Evolutionary conservation across 2,888 invertebrate species (phyloP).

Genomic region (Dryomyza anilis): DNA sequence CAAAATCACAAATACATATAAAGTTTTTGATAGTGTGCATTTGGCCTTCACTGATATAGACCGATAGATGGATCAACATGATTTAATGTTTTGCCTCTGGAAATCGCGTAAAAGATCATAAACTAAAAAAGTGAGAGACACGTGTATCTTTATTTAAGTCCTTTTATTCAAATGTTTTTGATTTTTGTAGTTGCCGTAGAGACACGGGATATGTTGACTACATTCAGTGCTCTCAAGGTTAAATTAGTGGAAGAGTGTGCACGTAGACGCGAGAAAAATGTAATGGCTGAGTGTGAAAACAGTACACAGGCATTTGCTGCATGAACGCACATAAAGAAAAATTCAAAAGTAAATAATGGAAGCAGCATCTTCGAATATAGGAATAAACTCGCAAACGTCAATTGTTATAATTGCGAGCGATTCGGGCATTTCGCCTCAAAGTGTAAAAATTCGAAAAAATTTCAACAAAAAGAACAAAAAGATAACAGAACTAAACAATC

Average conservation of each 20-base stretch:
- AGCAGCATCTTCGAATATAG: background rate
- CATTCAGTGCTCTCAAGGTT: background rate
- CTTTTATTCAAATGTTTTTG: too few relatives aligned
- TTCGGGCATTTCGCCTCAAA: background rate
- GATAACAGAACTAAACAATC: background rate
- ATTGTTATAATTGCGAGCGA: too few relatives aligned
- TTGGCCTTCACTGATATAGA: too few relatives aligned
- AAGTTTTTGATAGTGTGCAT: too few relatives aligned
- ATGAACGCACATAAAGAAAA: background rate
- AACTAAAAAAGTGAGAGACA: too few relatives aligned
- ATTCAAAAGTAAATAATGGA: background rate
- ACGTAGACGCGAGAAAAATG: background rate
- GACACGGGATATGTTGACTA: conserved; percentile 19
- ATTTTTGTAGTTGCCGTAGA: conserved; percentile 26
- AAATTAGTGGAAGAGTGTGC: conserved; percentile 10
- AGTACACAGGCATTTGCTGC: background rate
- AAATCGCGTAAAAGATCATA: too few relatives aligned
- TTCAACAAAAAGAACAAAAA: background rate
- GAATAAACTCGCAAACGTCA: background rate
- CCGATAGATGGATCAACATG: too few relatives aligned
- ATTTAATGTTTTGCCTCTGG: too few relatives aligned
- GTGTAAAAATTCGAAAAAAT: background rate
- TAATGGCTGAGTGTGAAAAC: background rate
- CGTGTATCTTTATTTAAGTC: too few relatives aligned
- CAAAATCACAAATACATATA: too few relatives aligned